Evolutionary conservation across 92 coral and sea anemone genomes (phyloP), one percentile per base, ranked within the genome.

Genomic region (Bergia puertoricense): DNA sequence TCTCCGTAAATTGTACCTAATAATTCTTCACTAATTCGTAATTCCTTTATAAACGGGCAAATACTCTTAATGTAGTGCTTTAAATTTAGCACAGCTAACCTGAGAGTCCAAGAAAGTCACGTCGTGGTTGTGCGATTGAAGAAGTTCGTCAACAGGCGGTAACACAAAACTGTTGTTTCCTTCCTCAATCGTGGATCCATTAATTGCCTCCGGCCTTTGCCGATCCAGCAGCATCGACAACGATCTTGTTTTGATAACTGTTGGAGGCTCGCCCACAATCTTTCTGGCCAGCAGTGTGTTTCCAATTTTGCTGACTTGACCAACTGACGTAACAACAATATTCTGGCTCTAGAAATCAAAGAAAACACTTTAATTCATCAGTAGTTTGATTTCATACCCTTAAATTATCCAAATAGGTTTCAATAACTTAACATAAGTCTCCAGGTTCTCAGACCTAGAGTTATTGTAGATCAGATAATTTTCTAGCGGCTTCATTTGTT

Each of bases 241-340:
- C 8, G 42, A 82, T 10, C 66, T 44, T 2, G 77, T 82, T 45
- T 45, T 68, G 77, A 82, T 44, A 43, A 68, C 62, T 30, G 86
- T 82, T n/a, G 86, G 65, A 42, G 86, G 86, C 73, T 69, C 86
- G 5, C 86, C 86, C 22, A 69, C 78, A 18, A 83, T 69, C 77
- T 83, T 83, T 83, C 86, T 69, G n/a, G 86, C 30, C 9, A 83
- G 78, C 65, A 83, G 16, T 0, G 65, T 69, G 39, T 10, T 71
- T 14, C 86, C 86, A 69, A 83, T 30, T n/a, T 83, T 45, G 40
- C 13, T 69, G 65, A 83, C 78, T 72, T 83, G 86, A n/a, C 5
- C 16, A 20, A 69, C 22, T 0, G 86, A 7, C 14, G 78, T n/a
- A 20, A 14, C 30, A 23, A 83, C 86, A 36, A 71, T 30, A 2